Conservation (phyloP, 2,888 invertebrate species). For the Lepidonotus clava region DNA sequence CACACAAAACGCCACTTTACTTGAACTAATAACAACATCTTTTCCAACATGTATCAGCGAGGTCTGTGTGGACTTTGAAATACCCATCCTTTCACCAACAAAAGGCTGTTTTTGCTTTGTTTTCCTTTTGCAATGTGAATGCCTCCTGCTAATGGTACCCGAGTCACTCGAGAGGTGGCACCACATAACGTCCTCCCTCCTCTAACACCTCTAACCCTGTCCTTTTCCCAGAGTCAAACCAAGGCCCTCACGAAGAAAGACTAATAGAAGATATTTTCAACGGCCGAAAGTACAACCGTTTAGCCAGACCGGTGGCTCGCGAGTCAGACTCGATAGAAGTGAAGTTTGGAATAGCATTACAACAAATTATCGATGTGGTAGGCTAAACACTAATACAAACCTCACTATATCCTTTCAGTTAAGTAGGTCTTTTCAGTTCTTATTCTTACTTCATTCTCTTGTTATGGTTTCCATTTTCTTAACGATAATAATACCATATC, state of each 20-base stretch:
- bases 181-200: neutral
- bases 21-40: too few species aligned
- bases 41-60: too few species aligned
- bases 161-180: neutral
- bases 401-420: too few species aligned
- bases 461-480: too few species aligned
- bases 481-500: too few species aligned
- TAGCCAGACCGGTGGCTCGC: conserved; percentile 65
- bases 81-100: too few species aligned
- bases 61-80: too few species aligned
- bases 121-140: neutral
- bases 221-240: conserved; percentile 56
- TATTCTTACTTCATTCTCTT: too few species aligned
- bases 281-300: conserved; percentile 59
- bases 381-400: too few species aligned
- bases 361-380: conserved; percentile 68
- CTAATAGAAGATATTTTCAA: conserved; percentile 64
- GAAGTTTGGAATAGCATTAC: conserved; percentile 65
- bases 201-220: conserved; percentile 38
- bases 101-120: too few species aligned
- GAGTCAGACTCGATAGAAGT: conserved; percentile 65
- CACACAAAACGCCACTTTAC: too few species aligned
- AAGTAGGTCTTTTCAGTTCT: too few species aligned
- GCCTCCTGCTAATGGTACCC: neutral
- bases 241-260: conserved; percentile 65